Evolutionary conservation across 1,140 invertebrate genomes (phyloP), one percentile per base, ranked within the genome.

Genomic region (Drosophila tristis): DNA sequence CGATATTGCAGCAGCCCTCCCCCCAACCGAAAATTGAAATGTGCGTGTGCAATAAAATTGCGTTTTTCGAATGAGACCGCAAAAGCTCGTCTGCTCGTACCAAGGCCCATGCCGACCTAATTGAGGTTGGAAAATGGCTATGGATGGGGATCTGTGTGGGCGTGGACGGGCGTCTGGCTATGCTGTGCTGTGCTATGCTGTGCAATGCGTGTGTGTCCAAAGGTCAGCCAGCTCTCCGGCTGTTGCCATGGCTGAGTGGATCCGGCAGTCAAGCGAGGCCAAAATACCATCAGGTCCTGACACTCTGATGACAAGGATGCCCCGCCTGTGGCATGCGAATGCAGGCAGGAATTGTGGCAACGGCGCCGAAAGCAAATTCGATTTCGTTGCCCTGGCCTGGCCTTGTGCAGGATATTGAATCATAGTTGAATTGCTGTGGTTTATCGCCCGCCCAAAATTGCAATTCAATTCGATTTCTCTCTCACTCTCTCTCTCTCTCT

Each of bases 11-110:
- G 26, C 26, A 6, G 20, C 20, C 20, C 0, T 2, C 5, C 20
- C 11, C 42, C 76, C 16, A 16, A 16, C 16, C 16, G 77, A 74
- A 81, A 78, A 86, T 87, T 70, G 65, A 77, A 86, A 87, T 74
- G 62, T 86, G 78, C 74, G 81, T 78, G 60, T 78, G 74, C 60
- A 63, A n/a, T 47, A 51, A 79, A 79, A 82, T 85, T 80, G 73
- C 60, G 61, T 80, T 74, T 63, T 61, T 43, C 44, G 49, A 39
- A 23, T 11, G 47, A 53, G 47, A 53, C 31, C 74, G 44, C 63
- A 45, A 61, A 56, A 45, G 20, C 31, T 47, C 20, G 20, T 20
- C 31, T 13, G 39, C 13, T 26, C 43, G 44, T 44, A 42, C 42
- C 51, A 55, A 39, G 48, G 39, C 11, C 55, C 23, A 4, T 39